Evolutionary conservation across 2,113 vertebrate genomes (phyloP), one percentile per base, ranked within the genome.

Genomic region (Oncorhynchus nerka): DNA sequence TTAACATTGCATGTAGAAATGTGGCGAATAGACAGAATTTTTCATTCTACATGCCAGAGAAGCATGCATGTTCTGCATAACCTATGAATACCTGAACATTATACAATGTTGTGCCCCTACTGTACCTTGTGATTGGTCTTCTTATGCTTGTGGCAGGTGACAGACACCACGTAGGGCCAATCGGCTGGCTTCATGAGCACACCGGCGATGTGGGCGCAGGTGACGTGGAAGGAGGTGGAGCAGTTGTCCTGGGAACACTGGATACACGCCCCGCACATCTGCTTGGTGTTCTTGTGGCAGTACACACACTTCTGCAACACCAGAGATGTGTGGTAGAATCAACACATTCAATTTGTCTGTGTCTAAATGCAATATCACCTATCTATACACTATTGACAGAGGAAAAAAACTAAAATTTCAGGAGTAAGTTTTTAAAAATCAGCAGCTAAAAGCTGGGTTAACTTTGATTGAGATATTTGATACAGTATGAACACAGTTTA

Each of bases 211-310:
- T 96, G 96, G 0, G 96, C 97, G 0, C 98, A 99, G 76, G 97
- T 99, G 71, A 98, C 97, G 0, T 99, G 98, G 92, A 99, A 99
- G 61, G 98, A 99, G 0, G 96, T 99, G 88, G 98, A 96, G 73
- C 98, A 99, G 85, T 94, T 95, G 81, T 97, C 94, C 0, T 88
- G 89, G 0, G 98, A 98, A 81, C 98, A 99, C 87, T 99, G 98
- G 85, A 99, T 94, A 80, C 98, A 99, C 68, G 98, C 97, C 0
- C 97, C 97, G 0, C 90, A 92, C 75, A 94, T 93, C 70, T 85
- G 93, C 88, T 81, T 95, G 79, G 93, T 92, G 67, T 85, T 86
- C 75, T 94, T 93, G 30, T 97, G 89, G 85, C 98, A 99, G 92
- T 96, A 99, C 7, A 99, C 91, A 0, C 98, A 99, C 79, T 95